These are phyloP conservation scores for Euphonia xanthogaster DNA, from an alignment of 2,797 vertebrate species.

Conservation along the genomic window DNA sequence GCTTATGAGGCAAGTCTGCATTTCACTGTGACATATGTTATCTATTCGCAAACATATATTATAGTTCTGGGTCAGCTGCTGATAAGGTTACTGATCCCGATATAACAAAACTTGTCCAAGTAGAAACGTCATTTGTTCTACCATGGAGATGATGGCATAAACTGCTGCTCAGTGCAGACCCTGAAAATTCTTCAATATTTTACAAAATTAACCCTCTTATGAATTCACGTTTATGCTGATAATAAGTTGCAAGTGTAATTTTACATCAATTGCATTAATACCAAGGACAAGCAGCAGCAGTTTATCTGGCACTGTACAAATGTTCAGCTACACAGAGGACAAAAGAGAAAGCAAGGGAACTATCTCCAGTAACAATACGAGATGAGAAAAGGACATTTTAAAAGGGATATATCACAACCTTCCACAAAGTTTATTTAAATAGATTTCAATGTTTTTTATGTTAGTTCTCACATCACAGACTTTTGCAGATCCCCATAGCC, in stretches of 20 bases:
- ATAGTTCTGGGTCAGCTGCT: conserved; percentile 93
- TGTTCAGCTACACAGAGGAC: background rate
- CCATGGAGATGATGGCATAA: conserved; percentile 79
- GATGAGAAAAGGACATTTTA: background rate
- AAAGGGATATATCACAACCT: background rate
- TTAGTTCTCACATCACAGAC: background rate
- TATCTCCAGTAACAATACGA: background rate
- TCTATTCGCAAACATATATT: conserved; percentile 75
- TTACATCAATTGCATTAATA: conserved; percentile 6
- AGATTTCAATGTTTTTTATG: background rate
- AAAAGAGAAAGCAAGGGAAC: background rate
- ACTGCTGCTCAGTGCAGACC: conserved; percentile 72
- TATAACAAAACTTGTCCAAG: conserved; percentile 91
- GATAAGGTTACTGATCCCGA: conserved; percentile 93
- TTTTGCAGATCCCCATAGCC: background rate
- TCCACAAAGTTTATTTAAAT: background rate
- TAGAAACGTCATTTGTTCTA: conserved; percentile 89
- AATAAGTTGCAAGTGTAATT: conserved; percentile 42
- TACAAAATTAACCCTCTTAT: background rate
- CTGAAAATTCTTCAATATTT: conserved; percentile 25
- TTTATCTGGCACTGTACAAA: background rate
- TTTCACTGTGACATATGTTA: conserved; percentile 90
- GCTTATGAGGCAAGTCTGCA: conserved; percentile 69
- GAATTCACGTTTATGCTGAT: background rate
- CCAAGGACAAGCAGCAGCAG: background rate